Evolutionary conservation across 2,113 vertebrate genomes (phyloP).

Genomic region (Pterophyllum scalare): DNA sequence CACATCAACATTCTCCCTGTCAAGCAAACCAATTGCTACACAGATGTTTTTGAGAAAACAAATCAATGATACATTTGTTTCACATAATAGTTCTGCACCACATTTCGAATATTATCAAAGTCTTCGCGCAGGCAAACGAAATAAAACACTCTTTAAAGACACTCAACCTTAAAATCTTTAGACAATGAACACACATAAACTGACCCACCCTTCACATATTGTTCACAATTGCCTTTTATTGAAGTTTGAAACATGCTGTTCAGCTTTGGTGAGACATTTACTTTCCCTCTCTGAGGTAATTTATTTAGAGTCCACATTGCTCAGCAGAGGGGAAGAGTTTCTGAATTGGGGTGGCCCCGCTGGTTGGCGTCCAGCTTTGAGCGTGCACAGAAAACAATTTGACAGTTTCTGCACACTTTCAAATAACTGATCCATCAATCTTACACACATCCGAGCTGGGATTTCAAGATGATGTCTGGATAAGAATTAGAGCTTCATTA

Average conservation of each 20-base stretch:
- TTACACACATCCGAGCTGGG: slow-evolving; percentile 8
- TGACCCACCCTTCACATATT: background rate
- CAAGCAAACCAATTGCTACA: background rate
- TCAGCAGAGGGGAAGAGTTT: slow-evolving; percentile 26
- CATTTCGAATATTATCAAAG: slow-evolving; percentile 15
- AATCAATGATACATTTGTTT: background rate
- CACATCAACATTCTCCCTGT: background rate
- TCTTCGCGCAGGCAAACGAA: background rate
- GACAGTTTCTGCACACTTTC: slow-evolving; percentile 13
- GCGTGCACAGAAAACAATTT: slow-evolving; percentile 44
- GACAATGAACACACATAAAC: slow-evolving; percentile 18
- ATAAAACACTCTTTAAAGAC: slow-evolving; percentile 4
- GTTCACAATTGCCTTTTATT: slow-evolving; percentile 46
- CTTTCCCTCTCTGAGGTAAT: slow-evolving; percentile 16
- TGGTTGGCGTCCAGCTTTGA: slow-evolving; percentile 14
- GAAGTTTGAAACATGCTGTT: slow-evolving; percentile 18
- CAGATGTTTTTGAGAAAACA: background rate
- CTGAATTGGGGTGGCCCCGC: background rate
- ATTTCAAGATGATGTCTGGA: slow-evolving; percentile 25
- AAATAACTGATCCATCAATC: slow-evolving; percentile 50
- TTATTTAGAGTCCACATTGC: slow-evolving; percentile 28
- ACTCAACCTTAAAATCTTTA: slow-evolving; percentile 25
- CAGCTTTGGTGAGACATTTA: slow-evolving; percentile 28
- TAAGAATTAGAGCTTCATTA: slow-evolving; percentile 47
- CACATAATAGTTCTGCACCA: slow-evolving; percentile 37